These are phyloP conservation scores for Rhynchotus rufescens DNA, from an alignment of 2,797 vertebrate genomes.

Conservation along the genomic window DNA sequence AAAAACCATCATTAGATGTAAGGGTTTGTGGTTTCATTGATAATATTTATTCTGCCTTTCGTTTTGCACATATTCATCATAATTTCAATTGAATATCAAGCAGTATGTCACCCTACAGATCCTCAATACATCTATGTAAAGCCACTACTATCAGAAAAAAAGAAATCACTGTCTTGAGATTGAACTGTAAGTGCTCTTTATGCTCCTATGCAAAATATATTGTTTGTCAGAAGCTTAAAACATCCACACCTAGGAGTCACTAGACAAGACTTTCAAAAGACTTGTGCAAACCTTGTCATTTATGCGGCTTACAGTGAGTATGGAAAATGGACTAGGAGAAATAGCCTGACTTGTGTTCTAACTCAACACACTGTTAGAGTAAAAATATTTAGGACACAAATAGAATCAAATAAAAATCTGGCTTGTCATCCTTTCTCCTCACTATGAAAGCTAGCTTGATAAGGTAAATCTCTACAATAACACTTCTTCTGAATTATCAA, in stretches of 20 bases:
- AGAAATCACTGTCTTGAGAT: not conserved
- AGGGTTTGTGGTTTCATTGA: not conserved
- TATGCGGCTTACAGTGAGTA: conserved; percentile 33
- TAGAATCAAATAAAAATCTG: not conserved
- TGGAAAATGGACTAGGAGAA: not conserved
- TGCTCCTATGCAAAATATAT: conserved; percentile 27
- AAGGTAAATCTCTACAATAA: not conserved
- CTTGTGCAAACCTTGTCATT: conserved; percentile 35
- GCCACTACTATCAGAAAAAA: not conserved
- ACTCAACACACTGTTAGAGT: not conserved
- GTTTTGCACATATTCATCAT: not conserved
- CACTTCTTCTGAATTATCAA: not conserved
- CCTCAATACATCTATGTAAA: not conserved
- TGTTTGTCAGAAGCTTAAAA: conserved; percentile 28
- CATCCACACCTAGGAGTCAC: not conserved
- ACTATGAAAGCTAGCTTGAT: not conserved
- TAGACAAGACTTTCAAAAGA: conserved; percentile 35
- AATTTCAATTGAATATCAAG: not conserved
- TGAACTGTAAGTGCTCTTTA: conserved; percentile 44
- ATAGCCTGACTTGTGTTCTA: not conserved
- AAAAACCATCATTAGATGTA: not conserved
- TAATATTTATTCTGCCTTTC: not conserved
- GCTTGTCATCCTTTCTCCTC: not conserved
- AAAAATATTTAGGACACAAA: not conserved
- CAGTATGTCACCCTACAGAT: not conserved